A percentile compares a stretch with the other conserved stretches of the same genome.
These are phyloP conservation scores for Syrphus vitripennis DNA, from an alignment of 2,888 invertebrate genomes.

Conservation along the genomic window DNA sequence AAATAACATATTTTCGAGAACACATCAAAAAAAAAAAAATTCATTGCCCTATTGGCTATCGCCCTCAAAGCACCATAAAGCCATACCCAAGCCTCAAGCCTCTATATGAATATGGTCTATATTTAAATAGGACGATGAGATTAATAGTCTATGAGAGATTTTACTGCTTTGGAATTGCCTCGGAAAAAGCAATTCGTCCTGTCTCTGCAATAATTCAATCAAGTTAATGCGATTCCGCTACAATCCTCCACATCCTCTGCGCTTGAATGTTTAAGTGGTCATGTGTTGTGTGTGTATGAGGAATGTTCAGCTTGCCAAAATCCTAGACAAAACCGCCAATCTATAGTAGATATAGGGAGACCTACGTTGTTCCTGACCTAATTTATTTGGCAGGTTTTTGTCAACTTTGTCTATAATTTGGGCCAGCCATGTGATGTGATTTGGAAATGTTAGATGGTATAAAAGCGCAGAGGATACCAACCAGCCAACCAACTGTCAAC, in stretches of 20 bases:
- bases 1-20: neutral
- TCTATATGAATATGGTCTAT: neutral
- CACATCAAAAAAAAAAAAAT: neutral
- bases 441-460: constrained; percentile 32
- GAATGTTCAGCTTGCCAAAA: neutral
- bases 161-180: neutral
- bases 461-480: neutral
- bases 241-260: constrained; percentile 13
- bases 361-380: constrained; percentile 4
- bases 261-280: neutral
- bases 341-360: too few relatives aligned
- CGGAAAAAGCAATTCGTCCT: constrained; percentile 6
- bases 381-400: constrained; percentile 46
- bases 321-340: neutral
- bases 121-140: neutral
- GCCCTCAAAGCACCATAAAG: neutral
- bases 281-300: neutral
- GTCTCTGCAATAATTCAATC: constrained; percentile 29
- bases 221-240: constrained; percentile 35
- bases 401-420: neutral
- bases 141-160: constrained; percentile 28
- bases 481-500: neutral
- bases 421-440: constrained; percentile 33
- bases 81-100: too few relatives aligned
- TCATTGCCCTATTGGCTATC: neutral